Base-by-base conservation (phyloP, 1,140 invertebrate genomes). In the Drosophila jambulina region DNA sequence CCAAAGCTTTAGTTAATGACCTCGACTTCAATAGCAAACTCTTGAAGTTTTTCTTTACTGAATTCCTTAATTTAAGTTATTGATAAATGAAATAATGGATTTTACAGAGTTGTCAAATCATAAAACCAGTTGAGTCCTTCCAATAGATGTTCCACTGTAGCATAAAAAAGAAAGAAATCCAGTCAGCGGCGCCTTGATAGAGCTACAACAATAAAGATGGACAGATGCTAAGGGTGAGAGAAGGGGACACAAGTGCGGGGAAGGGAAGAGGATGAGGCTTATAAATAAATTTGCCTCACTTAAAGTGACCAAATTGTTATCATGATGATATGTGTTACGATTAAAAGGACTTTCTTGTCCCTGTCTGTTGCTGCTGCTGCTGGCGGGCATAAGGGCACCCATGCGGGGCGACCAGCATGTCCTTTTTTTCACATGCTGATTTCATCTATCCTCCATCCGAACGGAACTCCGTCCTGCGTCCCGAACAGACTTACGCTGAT, bases 281-380 rank as follows among this genome's bases (percentile, higher is more conserved):
- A 86, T 86, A 92, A 92, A 92, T 92, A 92, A 92, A 92, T 92
- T 92, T 92, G 87, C 87, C 86, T 91, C 91, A 92, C 91, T 92
- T 91, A 86, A 91, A 92, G 91, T 92, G 91, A 91, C 87, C 91
- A 92, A 92, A 92, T 92, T 92, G 91, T 91, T 92, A 91, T 92
- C 91, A 92, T 79, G 85, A 84, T 91, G 91, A 91, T 92, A 92
- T 92, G 91, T 92, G 91, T 88, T 90, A 87, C 86, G 91, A 92
- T 92, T 92, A 92, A 92, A 92, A 92, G 91, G 91, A 92, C 87
- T 92, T 92, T 87, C 91, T 91, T 92, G 91, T 92, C 85, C 74
- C 68, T 60, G 77, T 62, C 60, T 38, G 46, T 68, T 61, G 36
- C 36, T 49, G 34, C 43, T 49, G 45, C 45, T 42, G 70, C 70